phyloP scores from a whole-genome alignment of 2,113 vertebrate species.

The Osmerus eperlanus region DNA sequence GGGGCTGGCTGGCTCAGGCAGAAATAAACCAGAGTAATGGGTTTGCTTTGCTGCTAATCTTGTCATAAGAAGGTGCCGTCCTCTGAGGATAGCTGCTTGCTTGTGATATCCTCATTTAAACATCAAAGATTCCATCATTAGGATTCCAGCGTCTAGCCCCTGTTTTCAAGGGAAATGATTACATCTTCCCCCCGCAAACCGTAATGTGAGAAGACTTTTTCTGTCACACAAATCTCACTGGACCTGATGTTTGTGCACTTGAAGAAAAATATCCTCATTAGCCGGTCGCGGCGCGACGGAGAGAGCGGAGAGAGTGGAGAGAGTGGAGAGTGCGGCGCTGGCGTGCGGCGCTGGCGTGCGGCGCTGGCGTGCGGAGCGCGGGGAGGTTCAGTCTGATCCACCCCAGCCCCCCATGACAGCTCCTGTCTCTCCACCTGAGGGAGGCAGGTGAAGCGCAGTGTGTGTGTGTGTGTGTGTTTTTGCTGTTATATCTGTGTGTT shows the following conservation, averaged over 20 bases:
- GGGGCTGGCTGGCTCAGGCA: conserved; percentile 51
- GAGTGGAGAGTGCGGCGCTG: too few relatives aligned
- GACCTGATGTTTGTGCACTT: conserved; percentile 69
- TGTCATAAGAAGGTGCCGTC: conserved; percentile 70
- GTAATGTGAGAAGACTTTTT: conserved; percentile 61
- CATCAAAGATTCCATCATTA: conserved; percentile 75
- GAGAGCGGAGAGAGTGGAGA: conserved; percentile 46
- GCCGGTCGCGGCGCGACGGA: conserved; percentile 55
- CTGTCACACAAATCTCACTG: conserved; percentile 65
- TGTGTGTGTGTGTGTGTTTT: neutral
- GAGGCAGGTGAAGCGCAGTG: conserved; percentile 30
- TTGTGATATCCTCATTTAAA: conserved; percentile 74
- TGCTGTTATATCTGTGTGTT: too few relatives aligned
- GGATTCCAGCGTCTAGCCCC: conserved; percentile 56
- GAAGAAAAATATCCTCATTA: conserved; percentile 72
- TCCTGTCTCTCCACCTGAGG: conserved; percentile 24
- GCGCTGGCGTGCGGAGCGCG: too few relatives aligned
- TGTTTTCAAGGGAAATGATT: conserved; percentile 68
- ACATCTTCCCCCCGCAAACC: conserved; percentile 55
- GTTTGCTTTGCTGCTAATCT: conserved; percentile 72
- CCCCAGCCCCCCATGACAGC: too few relatives aligned
- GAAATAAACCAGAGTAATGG: conserved; percentile 68
- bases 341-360: too few relatives aligned
- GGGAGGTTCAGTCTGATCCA: neutral
- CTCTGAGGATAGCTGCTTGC: conserved; percentile 63